Percentiles rank a stretch among this genome's conserved stretches.
Conservation (phyloP, 2,113 vertebrate genomes). For the Sigmodon hispidus region DNA sequence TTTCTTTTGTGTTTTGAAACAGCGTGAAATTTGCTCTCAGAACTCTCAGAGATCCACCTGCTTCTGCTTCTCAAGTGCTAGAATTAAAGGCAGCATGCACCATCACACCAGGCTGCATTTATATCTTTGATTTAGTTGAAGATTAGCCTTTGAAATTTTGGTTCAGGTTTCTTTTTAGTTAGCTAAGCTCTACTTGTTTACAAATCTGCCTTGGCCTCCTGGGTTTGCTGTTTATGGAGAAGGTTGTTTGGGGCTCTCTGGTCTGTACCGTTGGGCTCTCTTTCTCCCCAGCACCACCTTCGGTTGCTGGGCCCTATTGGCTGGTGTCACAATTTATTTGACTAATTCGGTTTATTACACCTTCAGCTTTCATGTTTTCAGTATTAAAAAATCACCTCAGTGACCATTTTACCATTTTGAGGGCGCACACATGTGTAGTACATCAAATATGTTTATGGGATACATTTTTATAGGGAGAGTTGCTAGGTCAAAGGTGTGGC, state of each 20-base stretch:
- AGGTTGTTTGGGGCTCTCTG: background rate
- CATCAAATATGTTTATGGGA: background rate
- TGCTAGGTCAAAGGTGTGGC: conserved; percentile 57
- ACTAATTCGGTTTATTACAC: conserved; percentile 41
- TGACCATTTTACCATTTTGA: conserved; percentile 39
- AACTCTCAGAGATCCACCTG: background rate
- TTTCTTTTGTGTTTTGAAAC: background rate
- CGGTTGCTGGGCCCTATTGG: background rate
- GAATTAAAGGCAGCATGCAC: background rate
- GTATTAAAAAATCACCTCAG: background rate
- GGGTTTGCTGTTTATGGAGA: conserved; percentile 23
- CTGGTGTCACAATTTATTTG: conserved; percentile 39
- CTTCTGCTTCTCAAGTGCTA: background rate
- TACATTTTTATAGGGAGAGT: conserved; percentile 51
- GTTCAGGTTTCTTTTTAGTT: conserved; percentile 12
- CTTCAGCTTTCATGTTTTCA: conserved; percentile 35
- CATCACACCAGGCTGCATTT: background rate
- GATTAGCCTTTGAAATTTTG: conserved; percentile 17
- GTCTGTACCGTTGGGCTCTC: background rate
- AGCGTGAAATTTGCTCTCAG: background rate
- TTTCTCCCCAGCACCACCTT: background rate
- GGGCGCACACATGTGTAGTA: background rate
- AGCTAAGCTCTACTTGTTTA: conserved; percentile 1
- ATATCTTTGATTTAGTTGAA: background rate
- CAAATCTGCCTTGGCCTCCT: conserved; percentile 38